Evolutionary conservation across 2,113 vertebrate species (phyloP).

Genomic region (Hippocampus barbouri): DNA sequence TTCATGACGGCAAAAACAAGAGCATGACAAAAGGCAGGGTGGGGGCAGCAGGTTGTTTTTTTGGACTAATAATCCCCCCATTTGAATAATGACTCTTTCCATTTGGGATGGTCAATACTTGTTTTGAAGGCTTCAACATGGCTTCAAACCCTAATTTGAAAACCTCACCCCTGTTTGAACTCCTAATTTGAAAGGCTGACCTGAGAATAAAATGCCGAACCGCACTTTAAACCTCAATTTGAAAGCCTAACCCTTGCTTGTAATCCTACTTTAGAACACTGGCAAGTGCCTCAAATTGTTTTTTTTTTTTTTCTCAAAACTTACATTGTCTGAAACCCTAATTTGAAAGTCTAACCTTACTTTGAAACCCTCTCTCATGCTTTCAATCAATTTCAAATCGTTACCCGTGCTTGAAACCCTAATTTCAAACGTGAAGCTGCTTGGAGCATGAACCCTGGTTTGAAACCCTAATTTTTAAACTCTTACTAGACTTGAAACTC

Average conservation of each 20-base stretch:
- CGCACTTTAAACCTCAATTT: neutral
- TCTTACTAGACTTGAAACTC: too few species aligned
- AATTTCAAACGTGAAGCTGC: too few species aligned
- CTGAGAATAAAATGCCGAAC: neutral
- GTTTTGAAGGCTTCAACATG: neutral
- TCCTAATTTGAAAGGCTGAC: neutral
- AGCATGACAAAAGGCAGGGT: neutral
- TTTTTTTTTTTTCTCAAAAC: neutral
- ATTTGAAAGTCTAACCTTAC: neutral
- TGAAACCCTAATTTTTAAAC: neutral
- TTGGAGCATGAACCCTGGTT: neutral
- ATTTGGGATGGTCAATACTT: slow-evolving; percentile 17
- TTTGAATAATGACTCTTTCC: slow-evolving; percentile 60
- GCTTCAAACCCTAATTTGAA: neutral
- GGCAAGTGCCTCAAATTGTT: neutral
- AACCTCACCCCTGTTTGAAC: neutral
- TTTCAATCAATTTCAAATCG: neutral
- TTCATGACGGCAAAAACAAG: slow-evolving; percentile 20
- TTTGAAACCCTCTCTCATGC: neutral
- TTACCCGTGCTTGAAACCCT: too few species aligned
- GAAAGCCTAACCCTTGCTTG: neutral
- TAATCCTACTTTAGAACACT: neutral
- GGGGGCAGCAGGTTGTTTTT: slow-evolving; percentile 17
- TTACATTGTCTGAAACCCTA: neutral
- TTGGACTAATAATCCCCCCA: slow-evolving; percentile 59